phyloP scores from a whole-genome alignment of 2,113 vertebrate species.

The Propithecus coquereli region DNA sequence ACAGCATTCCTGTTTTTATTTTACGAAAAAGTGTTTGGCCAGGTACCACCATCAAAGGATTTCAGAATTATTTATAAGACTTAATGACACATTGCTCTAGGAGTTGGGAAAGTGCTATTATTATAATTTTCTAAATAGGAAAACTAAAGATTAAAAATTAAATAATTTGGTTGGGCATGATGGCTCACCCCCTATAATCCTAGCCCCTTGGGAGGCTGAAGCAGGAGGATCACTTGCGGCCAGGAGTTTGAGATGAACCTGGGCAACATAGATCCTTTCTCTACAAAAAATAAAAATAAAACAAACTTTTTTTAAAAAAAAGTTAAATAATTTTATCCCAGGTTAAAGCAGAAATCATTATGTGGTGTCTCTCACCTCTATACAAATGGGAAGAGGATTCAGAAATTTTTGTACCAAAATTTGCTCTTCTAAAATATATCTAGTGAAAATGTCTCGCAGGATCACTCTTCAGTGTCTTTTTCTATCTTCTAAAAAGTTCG shows the following conservation, averaged over 20 bases:
- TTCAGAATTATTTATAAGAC: constrained; percentile 15
- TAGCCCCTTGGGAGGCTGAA: neutral
- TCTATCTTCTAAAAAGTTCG: constrained; percentile 45
- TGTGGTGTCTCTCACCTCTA: neutral
- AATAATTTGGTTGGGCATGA: neutral
- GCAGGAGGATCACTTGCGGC: neutral
- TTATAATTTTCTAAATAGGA: constrained; percentile 35
- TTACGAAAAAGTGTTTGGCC: neutral
- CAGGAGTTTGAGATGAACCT: neutral
- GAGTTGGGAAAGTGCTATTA: neutral
- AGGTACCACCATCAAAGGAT: neutral
- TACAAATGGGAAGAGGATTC: constrained; percentile 19
- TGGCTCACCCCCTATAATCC: neutral
- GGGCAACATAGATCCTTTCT: neutral
- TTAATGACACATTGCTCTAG: neutral
- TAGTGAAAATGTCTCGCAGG: constrained; percentile 14
- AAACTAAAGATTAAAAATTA: constrained; percentile 37
- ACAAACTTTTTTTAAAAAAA: neutral
- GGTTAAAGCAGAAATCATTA: constrained; percentile 8
- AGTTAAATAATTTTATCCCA: neutral
- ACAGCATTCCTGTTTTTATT: neutral
- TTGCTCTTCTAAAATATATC: constrained; percentile 44
- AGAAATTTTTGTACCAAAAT: constrained; percentile 30
- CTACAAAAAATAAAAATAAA: too few relatives aligned
- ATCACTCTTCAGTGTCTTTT: constrained; percentile 39